A percentile compares a stretch with the other conserved stretches of the same genome.
Conservation (phyloP, 2,113 vertebrate genomes). For the Jacana jacana region DNA sequence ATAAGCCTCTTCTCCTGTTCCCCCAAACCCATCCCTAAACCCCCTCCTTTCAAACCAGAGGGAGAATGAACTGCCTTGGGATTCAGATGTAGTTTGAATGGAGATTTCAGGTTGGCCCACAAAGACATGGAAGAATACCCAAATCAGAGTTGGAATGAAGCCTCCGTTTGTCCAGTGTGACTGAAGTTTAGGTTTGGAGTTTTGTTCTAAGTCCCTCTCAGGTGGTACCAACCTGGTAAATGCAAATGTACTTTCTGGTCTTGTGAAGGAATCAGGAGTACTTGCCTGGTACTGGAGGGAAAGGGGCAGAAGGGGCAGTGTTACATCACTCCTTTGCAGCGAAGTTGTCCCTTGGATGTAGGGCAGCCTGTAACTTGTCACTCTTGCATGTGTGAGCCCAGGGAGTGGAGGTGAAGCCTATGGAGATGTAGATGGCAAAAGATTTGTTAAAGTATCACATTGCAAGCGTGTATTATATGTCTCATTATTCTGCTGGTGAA, state of each 20-base stretch:
- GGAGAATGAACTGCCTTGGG: background rate
- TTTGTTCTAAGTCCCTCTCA: background rate
- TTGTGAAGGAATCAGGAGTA: background rate
- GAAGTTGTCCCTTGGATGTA: background rate
- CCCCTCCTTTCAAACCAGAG: background rate
- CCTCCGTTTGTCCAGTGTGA: background rate
- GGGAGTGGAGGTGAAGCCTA: background rate
- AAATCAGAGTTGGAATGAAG: background rate
- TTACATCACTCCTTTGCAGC: background rate
- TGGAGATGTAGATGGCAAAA: conserved; percentile 51
- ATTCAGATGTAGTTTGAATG: background rate
- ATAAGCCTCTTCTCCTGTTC: background rate
- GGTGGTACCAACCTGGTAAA: background rate
- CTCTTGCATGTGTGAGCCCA: background rate
- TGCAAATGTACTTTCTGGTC: background rate
- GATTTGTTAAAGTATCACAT: conserved; percentile 50
- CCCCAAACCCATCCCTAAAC: background rate
- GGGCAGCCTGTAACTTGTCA: background rate
- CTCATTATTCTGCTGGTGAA: background rate
- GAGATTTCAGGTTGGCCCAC: background rate
- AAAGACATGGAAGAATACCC: background rate
- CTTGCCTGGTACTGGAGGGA: background rate
- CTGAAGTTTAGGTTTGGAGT: background rate
- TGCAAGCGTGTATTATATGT: conserved; percentile 31
- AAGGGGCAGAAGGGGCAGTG: background rate